Evolutionary conservation across 2,113 vertebrate genomes (phyloP).

Genomic region (Steatornis caripensis): DNA sequence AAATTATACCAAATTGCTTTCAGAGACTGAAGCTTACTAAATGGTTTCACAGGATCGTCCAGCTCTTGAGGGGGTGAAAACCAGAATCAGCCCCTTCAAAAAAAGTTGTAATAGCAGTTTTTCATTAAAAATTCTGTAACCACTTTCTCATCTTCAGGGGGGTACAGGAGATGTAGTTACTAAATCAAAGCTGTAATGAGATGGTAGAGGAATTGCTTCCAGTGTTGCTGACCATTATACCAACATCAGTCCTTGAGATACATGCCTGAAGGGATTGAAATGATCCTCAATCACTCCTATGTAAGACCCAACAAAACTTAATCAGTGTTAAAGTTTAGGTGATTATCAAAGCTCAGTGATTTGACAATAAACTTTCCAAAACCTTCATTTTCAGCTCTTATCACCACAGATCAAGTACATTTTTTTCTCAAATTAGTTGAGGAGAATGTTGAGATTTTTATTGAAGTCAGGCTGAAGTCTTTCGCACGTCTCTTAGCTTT

Average conservation of each 20-base stretch:
- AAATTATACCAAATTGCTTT: background rate
- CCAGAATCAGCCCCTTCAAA: background rate
- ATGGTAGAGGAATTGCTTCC: background rate
- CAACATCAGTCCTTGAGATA: background rate
- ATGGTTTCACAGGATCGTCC: background rate
- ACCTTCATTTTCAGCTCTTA: accelerated
- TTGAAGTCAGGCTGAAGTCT: background rate
- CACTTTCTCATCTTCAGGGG: background rate
- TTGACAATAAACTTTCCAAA: background rate
- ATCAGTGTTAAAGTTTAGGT: background rate
- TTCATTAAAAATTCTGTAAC: background rate
- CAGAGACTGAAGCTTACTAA: background rate
- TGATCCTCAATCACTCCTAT: background rate
- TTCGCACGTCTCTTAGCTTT: accelerated
- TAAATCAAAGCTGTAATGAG: background rate
- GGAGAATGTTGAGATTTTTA: background rate
- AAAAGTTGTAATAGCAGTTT: background rate
- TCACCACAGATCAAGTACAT: accelerated
- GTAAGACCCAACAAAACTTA: background rate
- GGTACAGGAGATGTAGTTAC: background rate
- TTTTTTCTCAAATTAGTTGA: background rate
- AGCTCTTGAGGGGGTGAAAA: background rate
- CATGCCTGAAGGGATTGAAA: background rate
- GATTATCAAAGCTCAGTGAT: background rate
- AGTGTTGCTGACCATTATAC: background rate